Evolutionary conservation across 2,888 invertebrate genomes (phyloP).

Genomic region (Resseliella maxima): DNA sequence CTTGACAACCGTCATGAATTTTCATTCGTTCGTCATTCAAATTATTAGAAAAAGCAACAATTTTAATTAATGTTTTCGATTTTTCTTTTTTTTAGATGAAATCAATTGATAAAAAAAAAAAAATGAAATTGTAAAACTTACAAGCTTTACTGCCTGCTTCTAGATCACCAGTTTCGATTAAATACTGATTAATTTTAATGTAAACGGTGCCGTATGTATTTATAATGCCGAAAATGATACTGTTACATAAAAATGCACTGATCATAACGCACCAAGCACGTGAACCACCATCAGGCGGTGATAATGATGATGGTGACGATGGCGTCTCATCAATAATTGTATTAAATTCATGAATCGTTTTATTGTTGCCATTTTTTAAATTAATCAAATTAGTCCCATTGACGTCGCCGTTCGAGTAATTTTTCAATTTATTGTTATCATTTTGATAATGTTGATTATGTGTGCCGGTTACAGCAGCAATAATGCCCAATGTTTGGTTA

Average conservation of each 20-base stretch:
- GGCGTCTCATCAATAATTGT: not conserved
- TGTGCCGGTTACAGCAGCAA: conserved; percentile 20
- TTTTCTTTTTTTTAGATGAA: too few relatives aligned
- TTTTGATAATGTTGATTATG: not conserved
- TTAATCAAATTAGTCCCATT: not conserved
- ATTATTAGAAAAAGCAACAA: too few relatives aligned
- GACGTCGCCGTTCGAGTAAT: conserved; percentile 22
- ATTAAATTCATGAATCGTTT: not conserved
- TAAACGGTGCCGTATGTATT: conserved; percentile 89
- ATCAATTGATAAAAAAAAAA: too few relatives aligned
- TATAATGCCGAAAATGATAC: conserved; percentile 89
- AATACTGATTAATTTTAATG: conserved; percentile 74
- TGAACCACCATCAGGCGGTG: conserved; percentile 80
- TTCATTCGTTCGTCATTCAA: too few relatives aligned
- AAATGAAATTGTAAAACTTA: conserved; percentile 69
- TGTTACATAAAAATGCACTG: conserved; percentile 89
- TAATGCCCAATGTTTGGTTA: conserved; percentile 20
- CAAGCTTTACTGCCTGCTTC: conserved; percentile 86
- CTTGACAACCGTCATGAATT: too few relatives aligned
- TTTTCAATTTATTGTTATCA: not conserved
- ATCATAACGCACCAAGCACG: conserved; percentile 85
- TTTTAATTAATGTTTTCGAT: too few relatives aligned
- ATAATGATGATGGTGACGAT: conserved; percentile 60
- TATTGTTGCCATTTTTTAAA: not conserved
- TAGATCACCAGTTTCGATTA: conserved; percentile 73